Evolutionary conservation across 1,140 invertebrate genomes (phyloP).

Genomic region (Littorina saxatilis): DNA sequence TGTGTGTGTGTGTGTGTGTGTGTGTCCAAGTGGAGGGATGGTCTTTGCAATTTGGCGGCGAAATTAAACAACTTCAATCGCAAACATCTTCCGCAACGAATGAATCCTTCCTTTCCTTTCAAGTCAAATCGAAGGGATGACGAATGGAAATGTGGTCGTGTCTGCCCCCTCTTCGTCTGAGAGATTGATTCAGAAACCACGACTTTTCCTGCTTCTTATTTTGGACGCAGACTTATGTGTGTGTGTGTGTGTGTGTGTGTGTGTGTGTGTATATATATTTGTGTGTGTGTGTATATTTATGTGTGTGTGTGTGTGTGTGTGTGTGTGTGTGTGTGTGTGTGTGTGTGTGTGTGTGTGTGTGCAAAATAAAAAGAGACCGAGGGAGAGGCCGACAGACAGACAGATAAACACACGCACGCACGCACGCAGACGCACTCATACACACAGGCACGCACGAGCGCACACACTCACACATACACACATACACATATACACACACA

Average conservation of each 20-base stretch:
- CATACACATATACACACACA: background rate
- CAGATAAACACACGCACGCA: background rate
- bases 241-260: slow-evolving; percentile 24
- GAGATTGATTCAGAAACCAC: background rate
- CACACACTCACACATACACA: background rate
- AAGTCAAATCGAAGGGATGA: too few species aligned
- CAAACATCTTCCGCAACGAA: too few species aligned
- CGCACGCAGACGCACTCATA: too few species aligned
- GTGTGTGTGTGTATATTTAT: slow-evolving; percentile 8
- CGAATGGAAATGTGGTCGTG: background rate
- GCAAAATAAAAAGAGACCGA: background rate
- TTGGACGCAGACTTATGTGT: slow-evolving; percentile 8
- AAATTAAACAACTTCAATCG: background rate
- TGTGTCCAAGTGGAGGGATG: background rate
- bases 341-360: slow-evolving; percentile 1
- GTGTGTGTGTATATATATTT: slow-evolving; percentile 16
- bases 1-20: background rate
- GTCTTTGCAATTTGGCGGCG: background rate
- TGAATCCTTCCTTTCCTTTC: too few species aligned
- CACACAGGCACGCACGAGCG: background rate
- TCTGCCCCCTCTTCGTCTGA: background rate
- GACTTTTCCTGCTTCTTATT: slow-evolving; percentile 5
- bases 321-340: slow-evolving; percentile 20
- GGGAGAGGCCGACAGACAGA: background rate
- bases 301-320: slow-evolving; percentile 20